These are phyloP conservation scores for Camptogramma bilineatum DNA, from an alignment of 2,888 invertebrate genomes.

Conservation along the genomic window DNA sequence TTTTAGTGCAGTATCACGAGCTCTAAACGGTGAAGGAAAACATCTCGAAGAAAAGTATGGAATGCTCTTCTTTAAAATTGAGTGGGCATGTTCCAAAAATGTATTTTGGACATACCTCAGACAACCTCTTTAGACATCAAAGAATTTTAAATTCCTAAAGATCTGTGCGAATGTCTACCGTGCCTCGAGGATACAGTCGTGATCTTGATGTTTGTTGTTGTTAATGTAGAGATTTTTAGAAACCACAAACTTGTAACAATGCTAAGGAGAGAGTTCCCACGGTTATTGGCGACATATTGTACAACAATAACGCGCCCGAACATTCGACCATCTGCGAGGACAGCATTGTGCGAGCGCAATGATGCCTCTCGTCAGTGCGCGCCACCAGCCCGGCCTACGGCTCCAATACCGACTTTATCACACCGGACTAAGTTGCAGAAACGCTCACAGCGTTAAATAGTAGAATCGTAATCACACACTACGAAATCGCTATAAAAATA, in stretches of 20 bases:
- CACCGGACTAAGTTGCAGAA: neutral
- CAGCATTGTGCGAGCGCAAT: constrained; percentile 2
- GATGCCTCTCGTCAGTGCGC: constrained; percentile 4
- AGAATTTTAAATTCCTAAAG: no score
- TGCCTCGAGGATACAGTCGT: no score
- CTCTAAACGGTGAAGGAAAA: no score
- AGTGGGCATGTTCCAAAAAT: no score
- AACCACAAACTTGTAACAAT: neutral
- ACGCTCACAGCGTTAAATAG: neutral
- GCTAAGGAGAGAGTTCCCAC: constrained; percentile 13
- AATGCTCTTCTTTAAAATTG: no score
- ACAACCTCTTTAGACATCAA: no score
- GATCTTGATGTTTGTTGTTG: no score
- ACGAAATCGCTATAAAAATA: constrained; percentile 14
- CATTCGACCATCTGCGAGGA: constrained; percentile 13
- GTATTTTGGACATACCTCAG: no score
- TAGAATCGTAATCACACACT: neutral
- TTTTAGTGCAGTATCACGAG: no score
- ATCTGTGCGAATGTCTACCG: no score
- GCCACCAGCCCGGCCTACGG: neutral
- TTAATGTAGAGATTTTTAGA: neutral
- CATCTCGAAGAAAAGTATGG: no score
- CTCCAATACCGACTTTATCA: neutral
- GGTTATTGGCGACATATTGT: constrained; percentile 26
- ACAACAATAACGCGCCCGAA: constrained; percentile 15